Conservation (phyloP, 2,888 invertebrate species). For the Chrysotoxum bicinctum region DNA sequence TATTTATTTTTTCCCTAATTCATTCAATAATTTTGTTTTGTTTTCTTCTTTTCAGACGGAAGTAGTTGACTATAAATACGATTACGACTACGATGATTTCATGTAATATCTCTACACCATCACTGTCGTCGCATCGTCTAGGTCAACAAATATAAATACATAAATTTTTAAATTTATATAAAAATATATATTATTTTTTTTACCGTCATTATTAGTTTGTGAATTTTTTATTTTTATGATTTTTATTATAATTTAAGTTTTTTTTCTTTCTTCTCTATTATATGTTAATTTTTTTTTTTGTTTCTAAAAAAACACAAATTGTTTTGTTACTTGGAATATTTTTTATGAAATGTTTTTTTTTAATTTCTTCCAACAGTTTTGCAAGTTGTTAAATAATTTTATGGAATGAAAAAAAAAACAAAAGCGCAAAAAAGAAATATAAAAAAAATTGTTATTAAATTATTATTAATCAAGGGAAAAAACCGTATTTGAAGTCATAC, state of each 20-base stretch:
- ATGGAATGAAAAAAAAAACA: conserved; percentile 47
- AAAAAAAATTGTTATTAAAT: conserved; percentile 71
- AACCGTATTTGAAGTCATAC: conserved; percentile 65
- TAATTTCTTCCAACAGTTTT: conserved; percentile 44
- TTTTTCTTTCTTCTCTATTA: conserved; percentile 31
- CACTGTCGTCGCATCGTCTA: conserved; percentile 49
- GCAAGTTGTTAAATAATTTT: conserved; percentile 69
- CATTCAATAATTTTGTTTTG: neutral
- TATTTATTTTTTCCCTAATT: neutral
- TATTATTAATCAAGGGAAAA: conserved; percentile 61
- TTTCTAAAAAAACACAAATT: neutral
- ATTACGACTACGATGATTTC: conserved; percentile 90
- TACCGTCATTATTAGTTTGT: conserved; percentile 59
- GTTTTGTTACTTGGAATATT: conserved; percentile 20
- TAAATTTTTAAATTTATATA: conserved; percentile 40
- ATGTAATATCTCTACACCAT: conserved; percentile 84
- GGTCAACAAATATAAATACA: conserved; percentile 63
- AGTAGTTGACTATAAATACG: conserved; percentile 86
- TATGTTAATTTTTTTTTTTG: neutral
- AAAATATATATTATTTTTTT: conserved; percentile 47
- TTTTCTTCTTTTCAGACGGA: conserved; percentile 82
- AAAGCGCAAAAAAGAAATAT: conserved; percentile 53
- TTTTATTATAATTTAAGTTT: conserved; percentile 55
- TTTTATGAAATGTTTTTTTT: conserved; percentile 1
- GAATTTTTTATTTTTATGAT: conserved; percentile 67